A percentile compares a stretch with the other conserved stretches of the same genome.
Conservation (phyloP, 2,113 vertebrate species). For the Myrmophylax atrothorax region DNA sequence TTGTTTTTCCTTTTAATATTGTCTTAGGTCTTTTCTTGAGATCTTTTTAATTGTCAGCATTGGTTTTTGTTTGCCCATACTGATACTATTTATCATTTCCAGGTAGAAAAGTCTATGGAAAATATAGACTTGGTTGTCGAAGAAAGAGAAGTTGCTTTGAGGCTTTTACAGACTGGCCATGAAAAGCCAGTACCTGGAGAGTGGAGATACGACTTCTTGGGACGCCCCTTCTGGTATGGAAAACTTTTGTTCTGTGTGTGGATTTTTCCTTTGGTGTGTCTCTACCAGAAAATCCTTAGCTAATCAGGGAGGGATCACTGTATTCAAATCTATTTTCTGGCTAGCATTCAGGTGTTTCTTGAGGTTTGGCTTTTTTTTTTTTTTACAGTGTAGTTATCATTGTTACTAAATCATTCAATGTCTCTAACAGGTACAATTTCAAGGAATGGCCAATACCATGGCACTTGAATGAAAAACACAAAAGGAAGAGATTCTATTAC, state of each 20-base stretch:
- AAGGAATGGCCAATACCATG: slow-evolving; percentile 93
- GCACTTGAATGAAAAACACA: slow-evolving; percentile 89
- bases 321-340: background rate
- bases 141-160: slow-evolving; percentile 88
- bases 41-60: background rate
- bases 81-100: background rate
- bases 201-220: slow-evolving; percentile 88
- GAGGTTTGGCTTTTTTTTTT: background rate
- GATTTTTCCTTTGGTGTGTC: background rate
- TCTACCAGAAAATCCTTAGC: background rate
- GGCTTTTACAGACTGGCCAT: slow-evolving; percentile 92
- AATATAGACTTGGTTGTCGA: slow-evolving; percentile 85
- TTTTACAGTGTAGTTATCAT: background rate
- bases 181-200: slow-evolving; percentile 86
- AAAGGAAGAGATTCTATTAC: slow-evolving; percentile 84
- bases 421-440: slow-evolving; percentile 84
- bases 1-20: background rate
- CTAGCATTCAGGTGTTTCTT: background rate
- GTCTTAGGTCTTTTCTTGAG: background rate
- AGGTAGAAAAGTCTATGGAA: slow-evolving; percentile 88
- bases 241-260: fast-evolving
- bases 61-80: background rate
- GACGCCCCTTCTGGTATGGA: slow-evolving; percentile 85
- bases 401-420: background rate
- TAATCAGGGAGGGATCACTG: background rate